phyloP scores from a whole-genome alignment of 2,797 vertebrate species.

The Macrochelys suwanniensis region DNA sequence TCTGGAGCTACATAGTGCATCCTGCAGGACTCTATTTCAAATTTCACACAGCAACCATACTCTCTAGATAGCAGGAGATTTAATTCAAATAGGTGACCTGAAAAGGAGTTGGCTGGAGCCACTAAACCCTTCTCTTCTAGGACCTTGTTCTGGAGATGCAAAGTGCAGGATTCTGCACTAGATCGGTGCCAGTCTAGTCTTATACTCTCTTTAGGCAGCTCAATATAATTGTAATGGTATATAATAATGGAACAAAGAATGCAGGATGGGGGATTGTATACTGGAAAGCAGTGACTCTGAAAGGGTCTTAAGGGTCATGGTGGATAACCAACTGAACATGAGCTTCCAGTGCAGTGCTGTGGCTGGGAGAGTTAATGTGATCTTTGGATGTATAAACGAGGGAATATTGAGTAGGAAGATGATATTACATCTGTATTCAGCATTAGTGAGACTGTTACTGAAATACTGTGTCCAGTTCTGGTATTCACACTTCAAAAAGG shows the following conservation, averaged over 20 bases:
- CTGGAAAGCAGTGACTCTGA: neutral
- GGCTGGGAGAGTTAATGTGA: slow-evolving; percentile 54
- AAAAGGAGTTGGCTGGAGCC: neutral
- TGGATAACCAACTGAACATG: neutral
- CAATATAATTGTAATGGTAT: neutral
- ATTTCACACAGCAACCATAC: neutral
- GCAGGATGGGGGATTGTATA: neutral
- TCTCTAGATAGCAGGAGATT: neutral
- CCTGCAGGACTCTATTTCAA: neutral
- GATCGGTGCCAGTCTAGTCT: neutral
- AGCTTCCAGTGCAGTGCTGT: slow-evolving; percentile 36
- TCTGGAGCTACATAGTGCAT: neutral
- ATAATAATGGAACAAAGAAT: neutral
- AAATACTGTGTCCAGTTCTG: slow-evolving; percentile 29
- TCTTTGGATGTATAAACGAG: slow-evolving; percentile 18
- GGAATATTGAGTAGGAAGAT: slow-evolving; percentile 32
- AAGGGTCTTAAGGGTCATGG: neutral
- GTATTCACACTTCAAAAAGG: slow-evolving; percentile 28
- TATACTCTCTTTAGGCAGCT: neutral
- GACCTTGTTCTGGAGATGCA: neutral
- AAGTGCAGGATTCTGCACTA: neutral
- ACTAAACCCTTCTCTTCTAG: neutral
- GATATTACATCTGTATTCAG: slow-evolving; percentile 54
- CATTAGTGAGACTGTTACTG: neutral
- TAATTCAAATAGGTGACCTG: neutral